Conservation (phyloP, 92 coral and sea anemone species). For the Nematostella vectensis region DNA sequence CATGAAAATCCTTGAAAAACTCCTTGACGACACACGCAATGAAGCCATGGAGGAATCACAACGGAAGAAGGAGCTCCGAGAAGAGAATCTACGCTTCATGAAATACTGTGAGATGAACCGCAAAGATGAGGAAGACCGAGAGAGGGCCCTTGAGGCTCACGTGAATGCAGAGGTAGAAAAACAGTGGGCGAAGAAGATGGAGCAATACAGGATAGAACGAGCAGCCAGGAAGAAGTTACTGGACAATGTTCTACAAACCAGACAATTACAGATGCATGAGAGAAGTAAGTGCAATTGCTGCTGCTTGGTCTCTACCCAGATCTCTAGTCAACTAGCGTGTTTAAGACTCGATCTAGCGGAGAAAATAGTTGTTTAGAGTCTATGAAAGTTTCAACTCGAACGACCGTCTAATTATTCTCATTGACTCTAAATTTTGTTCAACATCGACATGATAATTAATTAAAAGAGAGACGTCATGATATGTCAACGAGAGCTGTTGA, state of each 20-base stretch:
- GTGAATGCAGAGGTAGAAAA: constrained; percentile 88
- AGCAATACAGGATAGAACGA: constrained; percentile 69
- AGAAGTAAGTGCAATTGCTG: constrained; percentile 63
- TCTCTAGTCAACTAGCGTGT: too few species aligned
- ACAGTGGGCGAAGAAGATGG: constrained; percentile 78
- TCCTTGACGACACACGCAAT: constrained; percentile 89
- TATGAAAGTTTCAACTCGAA: too few species aligned
- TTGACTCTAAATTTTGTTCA: too few species aligned
- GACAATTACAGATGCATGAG: constrained; percentile 71
- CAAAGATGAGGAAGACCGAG: constrained; percentile 72
- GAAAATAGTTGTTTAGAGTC: too few species aligned
- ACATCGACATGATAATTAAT: too few species aligned
- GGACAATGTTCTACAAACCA: constrained; percentile 74
- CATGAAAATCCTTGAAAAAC: constrained; percentile 81
- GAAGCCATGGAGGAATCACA: constrained; percentile 85
- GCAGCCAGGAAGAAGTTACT: constrained; percentile 75
- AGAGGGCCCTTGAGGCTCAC: constrained; percentile 62
- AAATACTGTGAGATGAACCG: constrained; percentile 85
- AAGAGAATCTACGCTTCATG: constrained; percentile 94
- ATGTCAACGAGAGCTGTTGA: too few species aligned
- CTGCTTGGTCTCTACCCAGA: too few species aligned
- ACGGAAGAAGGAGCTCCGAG: constrained; percentile 85
- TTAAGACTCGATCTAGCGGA: too few species aligned
- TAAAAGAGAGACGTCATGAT: too few species aligned
- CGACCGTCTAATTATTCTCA: too few species aligned